phyloP scores from a whole-genome alignment of 2,888 invertebrate species.

The Argyra leucocephala region DNA sequence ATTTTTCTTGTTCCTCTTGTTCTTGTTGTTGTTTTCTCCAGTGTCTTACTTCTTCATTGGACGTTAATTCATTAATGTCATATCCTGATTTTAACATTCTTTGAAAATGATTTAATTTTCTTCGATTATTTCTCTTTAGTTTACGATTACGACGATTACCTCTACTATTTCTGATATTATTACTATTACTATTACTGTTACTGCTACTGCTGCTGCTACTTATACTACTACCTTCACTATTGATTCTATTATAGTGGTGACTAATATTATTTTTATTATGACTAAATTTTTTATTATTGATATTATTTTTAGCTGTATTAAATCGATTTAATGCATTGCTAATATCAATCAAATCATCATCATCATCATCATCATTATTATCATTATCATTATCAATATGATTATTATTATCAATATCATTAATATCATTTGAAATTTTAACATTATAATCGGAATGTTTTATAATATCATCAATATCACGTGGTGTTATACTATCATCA shows the following conservation, averaged over 20 bases:
- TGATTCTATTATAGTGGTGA: not conserved
- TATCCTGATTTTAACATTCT: not conserved
- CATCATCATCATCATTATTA: not conserved
- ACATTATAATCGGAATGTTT: no score
- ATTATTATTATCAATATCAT: not conserved
- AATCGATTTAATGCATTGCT: not conserved
- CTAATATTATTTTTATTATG: not conserved
- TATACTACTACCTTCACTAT: not conserved
- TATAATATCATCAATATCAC: no score
- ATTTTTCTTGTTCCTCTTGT: conserved; percentile 16
- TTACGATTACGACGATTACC: conserved; percentile 18
- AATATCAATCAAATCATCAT: not conserved
- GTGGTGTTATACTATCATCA: not conserved
- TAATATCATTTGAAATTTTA: not conserved
- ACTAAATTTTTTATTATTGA: not conserved
- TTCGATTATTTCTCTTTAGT: not conserved
- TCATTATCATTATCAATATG: not conserved
- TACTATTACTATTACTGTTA: not conserved
- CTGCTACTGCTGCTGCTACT: not conserved
- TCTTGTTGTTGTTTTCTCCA: conserved; percentile 22
- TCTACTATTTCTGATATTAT: conserved; percentile 19
- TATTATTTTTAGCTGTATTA: no score
- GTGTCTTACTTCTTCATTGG: conserved; percentile 20
- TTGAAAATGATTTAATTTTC: not conserved
- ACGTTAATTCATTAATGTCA: conserved; percentile 22